Evolutionary conservation across 1,140 invertebrate genomes (phyloP), one percentile per base, ranked within the genome.

Genomic region (Laupala kohalensis): DNA sequence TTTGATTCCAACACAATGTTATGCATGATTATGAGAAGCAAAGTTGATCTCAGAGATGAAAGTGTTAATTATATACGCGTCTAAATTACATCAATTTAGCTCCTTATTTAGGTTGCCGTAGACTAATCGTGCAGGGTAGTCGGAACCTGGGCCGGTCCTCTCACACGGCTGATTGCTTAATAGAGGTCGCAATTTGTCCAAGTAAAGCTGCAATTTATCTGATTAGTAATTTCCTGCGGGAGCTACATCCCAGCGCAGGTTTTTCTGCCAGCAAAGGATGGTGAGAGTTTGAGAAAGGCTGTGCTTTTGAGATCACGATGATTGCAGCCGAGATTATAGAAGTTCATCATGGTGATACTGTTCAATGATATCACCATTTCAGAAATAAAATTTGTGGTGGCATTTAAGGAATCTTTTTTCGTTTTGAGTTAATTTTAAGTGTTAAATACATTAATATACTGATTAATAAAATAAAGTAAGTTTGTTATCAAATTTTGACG

Each of bases 71-170:
- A 69, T 19, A 28, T 53, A 53, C 25, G 28, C 53, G 69, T 69
- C 69, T 69, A 69, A 69, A 69, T 69, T 69, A 69, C 69, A 62
- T 69, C 69, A 62, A 53, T 69, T 69, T 24, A 37, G 28, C 12
- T 53, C 30, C 30, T 69, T 53, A 69, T 69, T 69, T 53, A 69
- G 69, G 30, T 69, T 69, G 23, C 9, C 25, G 9, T n/a, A 24
- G 26, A n/a, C 64, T 66, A 66, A 25, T 66, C 13, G 26, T n/a
- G 23, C 23, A 12, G 64, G 64, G 23, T 27, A 25, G 26, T 13
- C 23, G 23, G 64, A 9, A 4, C 64, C 9, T 19, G 9, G 37
- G 37, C 9, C 26, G 23, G 23, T 6, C 9, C 64, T 9, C 23
- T 24, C 25, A 26, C 25, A 69, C n/a, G 30, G 15, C n/a, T 69